Evolutionary conservation across 2,113 vertebrate species (phyloP).

Genomic region (Serinus canaria): DNA sequence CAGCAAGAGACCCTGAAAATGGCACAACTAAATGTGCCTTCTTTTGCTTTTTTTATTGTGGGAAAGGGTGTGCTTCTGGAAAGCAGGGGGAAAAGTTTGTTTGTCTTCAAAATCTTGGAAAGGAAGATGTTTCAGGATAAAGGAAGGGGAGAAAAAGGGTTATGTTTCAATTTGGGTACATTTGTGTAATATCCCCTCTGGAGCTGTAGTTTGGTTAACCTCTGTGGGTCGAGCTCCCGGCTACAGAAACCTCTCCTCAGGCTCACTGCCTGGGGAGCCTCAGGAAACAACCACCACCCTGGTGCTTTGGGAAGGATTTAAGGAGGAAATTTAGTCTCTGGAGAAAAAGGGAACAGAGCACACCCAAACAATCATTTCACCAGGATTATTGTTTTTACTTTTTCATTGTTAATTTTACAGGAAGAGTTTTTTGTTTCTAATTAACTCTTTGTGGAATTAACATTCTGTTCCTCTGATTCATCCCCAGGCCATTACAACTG

Average conservation of each 20-base stretch:
- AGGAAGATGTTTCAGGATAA: background rate
- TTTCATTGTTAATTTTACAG: background rate
- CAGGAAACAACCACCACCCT: background rate
- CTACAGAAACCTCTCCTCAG: background rate
- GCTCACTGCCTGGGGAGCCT: background rate
- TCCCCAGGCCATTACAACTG: background rate
- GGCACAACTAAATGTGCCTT: background rate
- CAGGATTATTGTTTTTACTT: background rate
- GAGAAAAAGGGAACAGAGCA: background rate
- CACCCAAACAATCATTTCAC: background rate
- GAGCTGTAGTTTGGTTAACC: constrained; percentile 62
- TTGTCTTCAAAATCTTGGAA: background rate
- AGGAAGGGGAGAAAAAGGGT: background rate
- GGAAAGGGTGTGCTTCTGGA: background rate
- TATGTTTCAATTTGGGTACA: constrained; percentile 5
- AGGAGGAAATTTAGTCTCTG: background rate
- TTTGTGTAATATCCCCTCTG: constrained; percentile 24
- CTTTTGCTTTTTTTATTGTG: background rate
- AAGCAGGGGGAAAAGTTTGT: fast-evolving
- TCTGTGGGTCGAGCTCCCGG: background rate
- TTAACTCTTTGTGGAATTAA: background rate
- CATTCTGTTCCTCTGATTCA: background rate
- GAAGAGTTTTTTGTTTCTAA: background rate
- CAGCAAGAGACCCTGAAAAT: background rate
- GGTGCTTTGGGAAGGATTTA: background rate